Evolutionary conservation across 2,113 vertebrate genomes (phyloP), one percentile per base, ranked within the genome.

Genomic region (Urocitellus parryii): DNA sequence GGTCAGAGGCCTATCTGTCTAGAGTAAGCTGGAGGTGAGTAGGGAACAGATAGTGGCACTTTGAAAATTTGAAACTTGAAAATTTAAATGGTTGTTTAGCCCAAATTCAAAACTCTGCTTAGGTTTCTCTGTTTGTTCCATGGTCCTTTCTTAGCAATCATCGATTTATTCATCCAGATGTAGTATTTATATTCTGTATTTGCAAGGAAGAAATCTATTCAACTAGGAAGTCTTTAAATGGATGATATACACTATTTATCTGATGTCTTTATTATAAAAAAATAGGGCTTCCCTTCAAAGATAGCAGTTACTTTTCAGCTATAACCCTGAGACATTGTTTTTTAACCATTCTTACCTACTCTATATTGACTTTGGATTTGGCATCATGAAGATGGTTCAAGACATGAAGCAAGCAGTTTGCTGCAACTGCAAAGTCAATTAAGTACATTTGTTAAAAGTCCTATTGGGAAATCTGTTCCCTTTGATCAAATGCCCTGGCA

Each of bases 371-470:
- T 70, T 85, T 91, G 45, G 24, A 78, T 82, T 94, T 92, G 56
- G 34, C 48, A 82, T 77, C 48, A 42, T 25, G 22, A 63, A 67
- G 76, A 81, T n/a, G 39, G 4, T 45, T 65, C 1, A 48, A 56
- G 89, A 83, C 42, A 11, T 17, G 9, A 94, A 94, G 51, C 22
- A 88, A 80, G 68, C 29, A n/a, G 65, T 91, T 94, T 77, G 45
- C 76, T 91, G 32, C 61, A 85, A 76, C 13, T 91, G 42, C 74
- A 89, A 94, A 94, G 86, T 80, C 89, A 93, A 42, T 89, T 76
- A 88, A 91, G 67, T 22, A 32, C 29, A 80, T 83, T 95, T 95
- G 70, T 94, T 93, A 70, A 79, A 76, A 61, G 13, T 88, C 24
- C 29, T 81, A 5, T 12, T 42, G 39, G 65, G 85, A 95, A 81